Evolutionary conservation across 2,113 vertebrate species (phyloP), one percentile per base, ranked within the genome.

Genomic region (Parotia lawesii): DNA sequence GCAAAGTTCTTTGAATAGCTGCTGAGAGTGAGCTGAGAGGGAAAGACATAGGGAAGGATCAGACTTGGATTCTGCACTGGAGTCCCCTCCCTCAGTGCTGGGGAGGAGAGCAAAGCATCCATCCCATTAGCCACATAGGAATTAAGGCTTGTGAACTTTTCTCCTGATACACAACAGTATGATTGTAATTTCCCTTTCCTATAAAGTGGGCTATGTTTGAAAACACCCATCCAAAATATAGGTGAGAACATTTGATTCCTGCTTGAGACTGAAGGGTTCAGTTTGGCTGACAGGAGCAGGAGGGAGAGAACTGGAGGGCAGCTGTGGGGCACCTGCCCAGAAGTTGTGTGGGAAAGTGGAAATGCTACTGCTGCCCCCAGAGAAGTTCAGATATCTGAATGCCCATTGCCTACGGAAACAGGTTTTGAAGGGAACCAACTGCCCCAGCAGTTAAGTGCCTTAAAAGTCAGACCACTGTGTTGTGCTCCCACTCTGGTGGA

Each of bases 241-340:
- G 3, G 31, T 31, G 20, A 73, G 33, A 72, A 19, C 22, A 27
- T 79, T 62, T 67, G 57, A 51, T 76, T 89, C 24, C 16, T 80
- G 12, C 14, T 40, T 3, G 11, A 72, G 25, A 54, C 8, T 1
- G 35, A 64, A 87, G 37, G 6, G 24, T 62, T 72, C 0, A 0
- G 5, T 35, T 58, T 28, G 44, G 5, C 70, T 58, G 44, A 67
- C 62, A 62, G 11, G 12, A 71, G 37, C 25, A 57, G 53, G 42
- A 66, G 51, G 42, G 29, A 51, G 19, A 35, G 22, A 67, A 64
- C 11, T 35, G 54, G 18, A 38, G 11, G 23, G 13, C 22, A 51
- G 21, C 18, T 67, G 29, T 2, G 11, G 73, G 12, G 6, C 15
- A 44, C 5, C n/a, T 51, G 12, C n/a, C 31, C 44, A 54, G 24